Conservation (phyloP, 2,113 vertebrate genomes). For the Ictidomys tridecemlineatus region DNA sequence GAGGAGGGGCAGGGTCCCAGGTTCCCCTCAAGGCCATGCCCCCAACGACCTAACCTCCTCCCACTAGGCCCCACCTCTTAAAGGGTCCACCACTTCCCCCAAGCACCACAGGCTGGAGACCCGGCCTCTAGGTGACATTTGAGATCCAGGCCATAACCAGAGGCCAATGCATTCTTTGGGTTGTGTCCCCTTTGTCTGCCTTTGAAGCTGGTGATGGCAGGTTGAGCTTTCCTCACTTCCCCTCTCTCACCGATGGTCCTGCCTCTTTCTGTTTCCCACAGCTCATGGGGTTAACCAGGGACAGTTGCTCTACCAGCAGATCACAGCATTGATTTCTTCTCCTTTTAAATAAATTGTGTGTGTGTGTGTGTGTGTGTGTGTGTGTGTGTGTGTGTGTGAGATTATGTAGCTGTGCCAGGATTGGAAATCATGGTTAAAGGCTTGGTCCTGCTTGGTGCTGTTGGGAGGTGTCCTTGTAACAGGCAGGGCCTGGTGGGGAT, state of each 20-base stretch:
- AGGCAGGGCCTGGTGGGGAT: not conserved
- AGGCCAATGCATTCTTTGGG: not conserved
- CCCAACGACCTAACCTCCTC: not conserved
- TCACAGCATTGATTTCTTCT: not conserved
- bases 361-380: too few species aligned
- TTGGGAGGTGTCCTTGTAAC: not conserved
- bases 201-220: not conserved
- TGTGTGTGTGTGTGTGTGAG: too few species aligned
- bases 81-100: not conserved
- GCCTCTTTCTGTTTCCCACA: not conserved
- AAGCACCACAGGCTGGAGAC: not conserved
- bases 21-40: not conserved
- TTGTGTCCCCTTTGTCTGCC: not conserved
- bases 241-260: not conserved
- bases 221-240: not conserved
- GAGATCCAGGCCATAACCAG: not conserved
- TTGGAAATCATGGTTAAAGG: not conserved
- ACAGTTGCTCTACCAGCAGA: not conserved
- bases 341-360: not conserved
- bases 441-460: not conserved
- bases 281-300: not conserved
- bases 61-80: not conserved
- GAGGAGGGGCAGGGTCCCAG: not conserved
- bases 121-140: not conserved
- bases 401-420: not conserved